Percentiles rank a stretch among this genome's conserved stretches.
Evolutionary conservation across 2,888 invertebrate species (phyloP).

Genomic region (Anodontia alba): DNA sequence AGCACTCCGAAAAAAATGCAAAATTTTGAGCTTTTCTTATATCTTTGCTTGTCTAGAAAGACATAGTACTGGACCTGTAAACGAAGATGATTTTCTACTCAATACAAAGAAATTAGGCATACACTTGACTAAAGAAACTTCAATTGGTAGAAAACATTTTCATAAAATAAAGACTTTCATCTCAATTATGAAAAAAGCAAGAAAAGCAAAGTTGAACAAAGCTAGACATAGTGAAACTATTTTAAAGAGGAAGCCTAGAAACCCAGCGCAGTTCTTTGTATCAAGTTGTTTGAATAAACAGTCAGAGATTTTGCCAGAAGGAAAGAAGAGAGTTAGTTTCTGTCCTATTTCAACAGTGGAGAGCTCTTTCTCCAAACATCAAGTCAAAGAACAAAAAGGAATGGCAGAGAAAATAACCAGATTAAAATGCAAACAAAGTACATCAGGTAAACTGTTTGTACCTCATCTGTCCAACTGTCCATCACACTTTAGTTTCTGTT

Average conservation of each 20-base stretch:
- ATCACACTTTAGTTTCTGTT: no score
- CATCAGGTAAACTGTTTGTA: no score
- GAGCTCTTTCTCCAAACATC: no score
- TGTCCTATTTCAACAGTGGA: no score
- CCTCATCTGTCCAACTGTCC: no score
- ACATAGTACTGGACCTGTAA: neutral
- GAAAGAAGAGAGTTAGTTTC: no score
- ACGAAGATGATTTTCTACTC: neutral
- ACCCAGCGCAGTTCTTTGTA: neutral
- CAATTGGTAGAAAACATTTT: neutral
- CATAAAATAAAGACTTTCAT: neutral
- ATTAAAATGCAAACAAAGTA: no score
- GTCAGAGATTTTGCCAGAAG: no score
- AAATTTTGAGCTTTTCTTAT: neutral
- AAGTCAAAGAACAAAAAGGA: no score
- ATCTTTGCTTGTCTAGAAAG: neutral
- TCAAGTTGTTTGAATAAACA: neutral
- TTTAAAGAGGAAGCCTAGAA: neutral
- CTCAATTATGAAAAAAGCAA: neutral
- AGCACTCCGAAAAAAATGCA: neutral
- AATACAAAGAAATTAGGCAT: neutral
- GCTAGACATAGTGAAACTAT: neutral
- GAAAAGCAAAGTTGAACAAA: neutral
- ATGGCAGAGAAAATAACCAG: no score
- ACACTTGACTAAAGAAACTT: neutral